Evolutionary conservation across 1,140 invertebrate genomes (phyloP), one percentile per base, ranked within the genome.

Genomic region (Sarcophaga peregrina): DNA sequence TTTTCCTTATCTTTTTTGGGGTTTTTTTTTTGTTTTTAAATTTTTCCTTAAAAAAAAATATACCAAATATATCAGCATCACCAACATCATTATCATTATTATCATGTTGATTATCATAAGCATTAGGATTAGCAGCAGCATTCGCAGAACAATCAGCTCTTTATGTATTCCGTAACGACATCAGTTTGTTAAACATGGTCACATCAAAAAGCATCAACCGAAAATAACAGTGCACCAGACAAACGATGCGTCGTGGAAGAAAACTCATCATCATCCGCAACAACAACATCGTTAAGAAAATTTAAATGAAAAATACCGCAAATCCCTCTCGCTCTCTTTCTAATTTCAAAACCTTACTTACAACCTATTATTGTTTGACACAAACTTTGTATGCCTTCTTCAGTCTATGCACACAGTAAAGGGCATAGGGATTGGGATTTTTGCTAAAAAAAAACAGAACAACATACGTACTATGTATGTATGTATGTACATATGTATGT

Each of bases 211-310:
- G 74, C 74, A 46, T 47, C 74, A 76, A 15, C 45, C 74, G 74
- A 76, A 76, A 76, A 47, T 76, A 76, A n/a, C n/a, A 76, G 74
- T 17, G n/a, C 47, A 76, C n/a, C 74, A 48, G 74, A 76, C 74
- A 76, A 76, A 76, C 47, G 74, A 76, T n/a, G n/a, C n/a, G n/a
- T n/a, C 46, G 45, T 76, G 45, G 45, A 76, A 76, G 74, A 76
- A 76, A 73, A 76, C n/a, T 76, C 74, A 20, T 9, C 17, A 72
- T 25, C 17, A 25, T 9, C n/a, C n/a, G n/a, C 62, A 76, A 37
- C 68, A 73, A 11, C 68, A 73, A 25, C 15, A 73, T 72, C 3
- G 25, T 25, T n/a, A n/a, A n/a, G 68, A 73, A 73, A 73, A 73
- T 10, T 45, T 10, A 45, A 73, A 46, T 9, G n/a, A 76, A 47